phyloP scores from a whole-genome alignment of 1,140 invertebrate genomes.

The Bombus ignitus region DNA sequence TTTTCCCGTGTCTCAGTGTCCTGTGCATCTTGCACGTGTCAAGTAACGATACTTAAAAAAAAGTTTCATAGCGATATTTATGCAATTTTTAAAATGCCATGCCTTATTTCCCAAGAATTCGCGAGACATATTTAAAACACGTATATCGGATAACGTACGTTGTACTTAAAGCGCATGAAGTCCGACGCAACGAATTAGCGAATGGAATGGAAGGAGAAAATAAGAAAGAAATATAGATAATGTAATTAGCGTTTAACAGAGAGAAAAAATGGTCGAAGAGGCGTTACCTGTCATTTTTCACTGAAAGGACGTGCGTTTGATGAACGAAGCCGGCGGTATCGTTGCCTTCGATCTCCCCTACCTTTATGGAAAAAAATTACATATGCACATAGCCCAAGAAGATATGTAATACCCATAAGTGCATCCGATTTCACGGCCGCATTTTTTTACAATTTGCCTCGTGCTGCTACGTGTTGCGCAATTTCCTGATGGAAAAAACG shows the following conservation, averaged over 20 bases:
- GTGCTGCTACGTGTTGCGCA: constrained; percentile 21
- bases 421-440: background rate
- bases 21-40: background rate
- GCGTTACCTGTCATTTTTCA: background rate
- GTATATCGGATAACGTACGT: background rate
- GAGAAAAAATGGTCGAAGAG: background rate
- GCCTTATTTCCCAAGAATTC: background rate
- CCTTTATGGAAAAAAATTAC: constrained; percentile 19
- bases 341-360: background rate
- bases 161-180: background rate
- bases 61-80: background rate
- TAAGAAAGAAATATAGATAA: background rate
- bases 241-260: background rate
- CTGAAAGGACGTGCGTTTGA: background rate
- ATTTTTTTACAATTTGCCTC: constrained; percentile 11
- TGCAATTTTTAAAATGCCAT: background rate
- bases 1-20: background rate
- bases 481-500: background rate
- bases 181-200: background rate
- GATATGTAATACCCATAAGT: background rate
- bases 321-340: background rate
- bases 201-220: background rate
- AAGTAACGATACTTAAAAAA: background rate
- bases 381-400: background rate
- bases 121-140: background rate